Percentiles rank a stretch among this genome's conserved stretches.
Evolutionary conservation across 2,888 invertebrate genomes (phyloP).

Genomic region (Napeogenes inachia): DNA sequence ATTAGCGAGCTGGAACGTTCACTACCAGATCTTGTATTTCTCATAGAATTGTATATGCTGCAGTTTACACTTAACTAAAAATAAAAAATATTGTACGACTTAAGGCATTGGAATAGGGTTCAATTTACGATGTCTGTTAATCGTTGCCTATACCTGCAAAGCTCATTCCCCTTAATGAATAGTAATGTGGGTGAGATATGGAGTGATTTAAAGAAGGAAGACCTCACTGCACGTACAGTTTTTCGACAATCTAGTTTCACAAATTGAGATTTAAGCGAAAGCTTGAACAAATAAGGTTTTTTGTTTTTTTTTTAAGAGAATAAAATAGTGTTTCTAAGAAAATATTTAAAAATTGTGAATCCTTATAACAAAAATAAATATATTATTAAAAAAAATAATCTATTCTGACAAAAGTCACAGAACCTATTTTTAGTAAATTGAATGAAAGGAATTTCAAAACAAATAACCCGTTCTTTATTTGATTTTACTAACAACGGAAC

Average conservation of each 20-base stretch:
- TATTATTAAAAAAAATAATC: no score
- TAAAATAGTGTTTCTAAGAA: not conserved
- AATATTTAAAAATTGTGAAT: no score
- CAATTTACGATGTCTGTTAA: conserved; percentile 19
- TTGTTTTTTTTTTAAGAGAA: conserved; percentile 1
- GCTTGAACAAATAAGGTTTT: not conserved
- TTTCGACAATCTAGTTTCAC: conserved; percentile 12
- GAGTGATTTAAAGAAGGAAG: conserved; percentile 27
- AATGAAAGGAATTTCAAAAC: no score
- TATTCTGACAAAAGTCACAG: not conserved
- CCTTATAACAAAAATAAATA: no score
- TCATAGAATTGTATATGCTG: conserved; percentile 19
- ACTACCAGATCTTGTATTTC: conserved; percentile 29
- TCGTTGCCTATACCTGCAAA: conserved; percentile 21
- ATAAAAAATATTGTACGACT: conserved; percentile 20
- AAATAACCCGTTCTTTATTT: not conserved
- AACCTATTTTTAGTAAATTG: no score
- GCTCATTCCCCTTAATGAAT: conserved; percentile 31
- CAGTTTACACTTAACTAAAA: conserved; percentile 15
- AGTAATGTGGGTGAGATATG: conserved; percentile 30
- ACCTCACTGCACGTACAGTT: conserved; percentile 14
- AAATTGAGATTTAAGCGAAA: conserved; percentile 10
- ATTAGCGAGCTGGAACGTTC: conserved; percentile 50
- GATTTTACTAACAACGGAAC: conserved; percentile 18
- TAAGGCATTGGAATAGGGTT: conserved; percentile 20